phyloP scores from a whole-genome alignment of 2,888 invertebrate genomes.

The Rotaria sp. region DNA sequence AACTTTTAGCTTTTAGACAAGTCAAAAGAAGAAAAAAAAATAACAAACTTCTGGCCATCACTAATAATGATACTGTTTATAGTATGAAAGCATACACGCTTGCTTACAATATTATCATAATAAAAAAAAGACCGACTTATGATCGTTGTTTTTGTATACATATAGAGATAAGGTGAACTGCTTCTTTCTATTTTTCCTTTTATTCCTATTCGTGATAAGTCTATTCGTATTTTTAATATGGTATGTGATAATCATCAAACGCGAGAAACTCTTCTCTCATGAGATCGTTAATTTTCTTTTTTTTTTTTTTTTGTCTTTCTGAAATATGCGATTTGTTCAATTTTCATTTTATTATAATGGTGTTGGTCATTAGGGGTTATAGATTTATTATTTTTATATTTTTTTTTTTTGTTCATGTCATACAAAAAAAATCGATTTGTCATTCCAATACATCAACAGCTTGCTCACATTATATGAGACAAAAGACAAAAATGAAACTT shows the following conservation, averaged over 20 bases:
- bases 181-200: not conserved
- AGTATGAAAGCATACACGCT: not conserved
- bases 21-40: not conserved
- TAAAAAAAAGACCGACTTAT: not conserved
- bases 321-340: not conserved
- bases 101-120: not conserved
- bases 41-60: not conserved
- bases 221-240: not conserved
- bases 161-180: not conserved
- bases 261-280: not conserved
- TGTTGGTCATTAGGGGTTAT: constrained; percentile 3
- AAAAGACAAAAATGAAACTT: not conserved
- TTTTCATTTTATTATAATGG: not conserved
- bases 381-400: not conserved
- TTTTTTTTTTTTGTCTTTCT: not conserved
- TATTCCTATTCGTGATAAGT: not conserved
- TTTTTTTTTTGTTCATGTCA: too few species aligned
- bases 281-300: not conserved
- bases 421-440: not conserved
- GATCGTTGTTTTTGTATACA: not conserved
- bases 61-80: not conserved
- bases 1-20: not conserved
- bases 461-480: not conserved
- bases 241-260: not conserved
- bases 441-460: constrained; percentile 12